These are phyloP conservation scores for Onthophagus sagittarius DNA, from an alignment of 2,888 invertebrate genomes.

Conservation along the genomic window DNA sequence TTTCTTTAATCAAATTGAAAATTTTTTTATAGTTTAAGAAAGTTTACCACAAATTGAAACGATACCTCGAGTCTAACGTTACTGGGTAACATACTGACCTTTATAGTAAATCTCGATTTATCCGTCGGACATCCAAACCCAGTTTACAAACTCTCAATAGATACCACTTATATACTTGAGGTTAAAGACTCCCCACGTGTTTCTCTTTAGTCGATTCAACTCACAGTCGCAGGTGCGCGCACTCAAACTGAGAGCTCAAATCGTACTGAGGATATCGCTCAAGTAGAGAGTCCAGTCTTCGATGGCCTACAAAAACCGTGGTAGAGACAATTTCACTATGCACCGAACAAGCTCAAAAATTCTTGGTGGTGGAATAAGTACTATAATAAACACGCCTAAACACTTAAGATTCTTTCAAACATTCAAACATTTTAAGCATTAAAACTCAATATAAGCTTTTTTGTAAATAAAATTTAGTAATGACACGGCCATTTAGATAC, in stretches of 20 bases:
- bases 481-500: not conserved
- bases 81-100: conserved; percentile 10
- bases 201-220: not conserved
- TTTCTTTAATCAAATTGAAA: no score
- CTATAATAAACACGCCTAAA: not conserved
- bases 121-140: not conserved
- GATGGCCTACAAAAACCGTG: conserved; percentile 30
- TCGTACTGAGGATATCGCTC: conserved; percentile 16
- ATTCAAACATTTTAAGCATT: not conserved
- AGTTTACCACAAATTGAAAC: not conserved
- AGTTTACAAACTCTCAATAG: not conserved
- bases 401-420: not conserved
- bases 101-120: not conserved
- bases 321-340: conserved; percentile 15
- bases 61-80: not conserved
- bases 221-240: conserved; percentile 4
- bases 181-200: conserved; percentile 12
- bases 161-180: conserved; percentile 15
- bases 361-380: not conserved
- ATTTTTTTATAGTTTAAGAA: no score
- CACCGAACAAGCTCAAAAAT: not conserved
- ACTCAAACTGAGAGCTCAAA: conserved; percentile 13
- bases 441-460: not conserved
- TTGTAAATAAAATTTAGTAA: not conserved
- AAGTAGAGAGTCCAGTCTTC: conserved; percentile 29